Evolutionary conservation across 2,888 invertebrate genomes (phyloP).

Genomic region (Temnothorax unifasciatus): DNA sequence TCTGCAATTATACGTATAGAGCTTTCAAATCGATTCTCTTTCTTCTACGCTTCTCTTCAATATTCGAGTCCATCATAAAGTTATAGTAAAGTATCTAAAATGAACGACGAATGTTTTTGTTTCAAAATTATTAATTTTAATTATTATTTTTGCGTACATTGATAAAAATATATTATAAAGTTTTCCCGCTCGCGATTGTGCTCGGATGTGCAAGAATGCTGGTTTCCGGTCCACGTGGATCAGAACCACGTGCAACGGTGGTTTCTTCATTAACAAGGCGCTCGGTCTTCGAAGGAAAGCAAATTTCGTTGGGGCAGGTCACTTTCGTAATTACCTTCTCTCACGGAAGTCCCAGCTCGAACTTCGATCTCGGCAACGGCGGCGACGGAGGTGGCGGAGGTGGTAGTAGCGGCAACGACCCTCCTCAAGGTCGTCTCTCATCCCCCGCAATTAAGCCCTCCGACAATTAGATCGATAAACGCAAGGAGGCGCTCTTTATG

Average conservation of each 20-base stretch:
- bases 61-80: not conserved
- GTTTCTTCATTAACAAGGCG: constrained; percentile 74
- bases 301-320: constrained; percentile 81
- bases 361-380: constrained; percentile 64
- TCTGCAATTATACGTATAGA: not conserved
- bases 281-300: constrained; percentile 51
- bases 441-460: constrained; percentile 77
- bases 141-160: not conserved
- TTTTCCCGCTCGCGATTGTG: not conserved
- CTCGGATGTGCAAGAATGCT: not conserved
- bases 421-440: constrained; percentile 77
- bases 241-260: constrained; percentile 49
- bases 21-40: not conserved
- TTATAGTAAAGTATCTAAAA: not conserved
- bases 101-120: not conserved
- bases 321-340: constrained; percentile 81
- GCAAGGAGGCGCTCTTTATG: constrained; percentile 59
- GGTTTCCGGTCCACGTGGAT: constrained; percentile 51
- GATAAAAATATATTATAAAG: not conserved
- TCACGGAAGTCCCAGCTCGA: constrained; percentile 80
- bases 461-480: constrained; percentile 80
- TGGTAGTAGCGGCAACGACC: constrained; percentile 45
- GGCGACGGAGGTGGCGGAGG: constrained; percentile 1
- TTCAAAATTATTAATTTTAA: not conserved
- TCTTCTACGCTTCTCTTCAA: not conserved